phyloP scores from a whole-genome alignment of 2,888 invertebrate genomes.

The Acrocyrtus sp. region DNA sequence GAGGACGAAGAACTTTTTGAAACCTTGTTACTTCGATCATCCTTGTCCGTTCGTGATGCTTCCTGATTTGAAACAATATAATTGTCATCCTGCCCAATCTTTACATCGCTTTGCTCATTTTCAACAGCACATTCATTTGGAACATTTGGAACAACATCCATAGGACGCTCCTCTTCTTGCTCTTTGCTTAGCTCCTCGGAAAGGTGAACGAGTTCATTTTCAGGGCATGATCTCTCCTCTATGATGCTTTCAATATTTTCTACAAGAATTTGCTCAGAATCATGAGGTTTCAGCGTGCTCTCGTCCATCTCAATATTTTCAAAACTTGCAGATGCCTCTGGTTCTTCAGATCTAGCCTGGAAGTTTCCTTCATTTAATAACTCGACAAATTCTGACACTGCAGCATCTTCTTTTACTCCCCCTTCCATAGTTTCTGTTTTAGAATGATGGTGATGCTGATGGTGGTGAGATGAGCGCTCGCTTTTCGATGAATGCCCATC shows the following conservation, averaged over 20 bases:
- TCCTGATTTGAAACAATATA: no score
- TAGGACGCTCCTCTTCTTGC: neutral
- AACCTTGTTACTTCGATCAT: constrained; percentile 23
- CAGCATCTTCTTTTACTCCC: neutral
- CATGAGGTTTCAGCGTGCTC: neutral
- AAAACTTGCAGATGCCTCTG: neutral
- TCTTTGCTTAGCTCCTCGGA: neutral
- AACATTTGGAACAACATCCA: neutral
- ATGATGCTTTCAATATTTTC: neutral
- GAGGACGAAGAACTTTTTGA: constrained; percentile 17
- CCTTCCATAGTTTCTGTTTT: neutral
- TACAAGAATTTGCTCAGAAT: neutral
- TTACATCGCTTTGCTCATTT: neutral
- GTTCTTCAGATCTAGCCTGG: neutral
- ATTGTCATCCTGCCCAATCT: neutral
- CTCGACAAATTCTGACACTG: neutral
- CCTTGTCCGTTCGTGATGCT: constrained; percentile 12
- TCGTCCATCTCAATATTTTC: neutral
- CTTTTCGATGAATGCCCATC: constrained; percentile 24
- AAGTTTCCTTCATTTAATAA: neutral
- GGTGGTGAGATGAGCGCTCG: constrained; percentile 19
- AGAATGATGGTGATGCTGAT: constrained; percentile 25
- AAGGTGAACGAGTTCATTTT: neutral
- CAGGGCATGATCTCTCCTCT: neutral
- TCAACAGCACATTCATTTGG: neutral